Conservation (phyloP, 1,140 invertebrate species). For the Belonocnema kinseyi region DNA sequence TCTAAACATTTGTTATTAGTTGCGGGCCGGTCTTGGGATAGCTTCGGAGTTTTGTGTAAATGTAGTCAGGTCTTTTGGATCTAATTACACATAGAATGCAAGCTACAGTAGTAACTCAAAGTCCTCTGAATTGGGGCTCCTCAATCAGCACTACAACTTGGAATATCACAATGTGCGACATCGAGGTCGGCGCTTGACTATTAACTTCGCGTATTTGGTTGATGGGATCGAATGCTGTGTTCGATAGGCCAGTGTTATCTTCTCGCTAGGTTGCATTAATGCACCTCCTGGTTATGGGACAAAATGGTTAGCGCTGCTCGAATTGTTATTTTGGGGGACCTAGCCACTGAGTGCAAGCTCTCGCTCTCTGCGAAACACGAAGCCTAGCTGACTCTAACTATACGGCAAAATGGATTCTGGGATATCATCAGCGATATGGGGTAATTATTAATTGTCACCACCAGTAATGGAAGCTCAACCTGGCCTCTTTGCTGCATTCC, state of each 20-base stretch:
- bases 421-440: constrained; percentile 63
- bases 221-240: constrained; percentile 38
- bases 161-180: constrained; percentile 20
- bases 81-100: background rate
- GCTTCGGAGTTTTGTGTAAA: no score
- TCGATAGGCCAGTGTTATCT: constrained; percentile 63
- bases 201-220: constrained; percentile 45
- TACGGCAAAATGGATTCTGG: constrained; percentile 61
- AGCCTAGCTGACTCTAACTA: constrained; percentile 40
- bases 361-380: constrained; percentile 42
- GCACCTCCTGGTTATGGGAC: constrained; percentile 67
- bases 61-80: no score
- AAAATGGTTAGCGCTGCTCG: constrained; percentile 62
- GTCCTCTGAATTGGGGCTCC: constrained; percentile 8
- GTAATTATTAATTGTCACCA: constrained; percentile 68
- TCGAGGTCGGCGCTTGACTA: constrained; percentile 32
- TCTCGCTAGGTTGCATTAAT: constrained; percentile 69
- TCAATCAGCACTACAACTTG: background rate
- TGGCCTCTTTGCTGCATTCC: constrained; percentile 35
- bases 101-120: constrained; percentile 2
- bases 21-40: no score
- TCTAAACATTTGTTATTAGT: no score
- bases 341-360: constrained; percentile 21
- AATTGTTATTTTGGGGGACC: constrained; percentile 41
- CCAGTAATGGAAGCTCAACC: constrained; percentile 57